Evolutionary conservation across 2,797 vertebrate genomes (phyloP), one percentile per base, ranked within the genome.

Genomic region (Fundulus diaphanus): DNA sequence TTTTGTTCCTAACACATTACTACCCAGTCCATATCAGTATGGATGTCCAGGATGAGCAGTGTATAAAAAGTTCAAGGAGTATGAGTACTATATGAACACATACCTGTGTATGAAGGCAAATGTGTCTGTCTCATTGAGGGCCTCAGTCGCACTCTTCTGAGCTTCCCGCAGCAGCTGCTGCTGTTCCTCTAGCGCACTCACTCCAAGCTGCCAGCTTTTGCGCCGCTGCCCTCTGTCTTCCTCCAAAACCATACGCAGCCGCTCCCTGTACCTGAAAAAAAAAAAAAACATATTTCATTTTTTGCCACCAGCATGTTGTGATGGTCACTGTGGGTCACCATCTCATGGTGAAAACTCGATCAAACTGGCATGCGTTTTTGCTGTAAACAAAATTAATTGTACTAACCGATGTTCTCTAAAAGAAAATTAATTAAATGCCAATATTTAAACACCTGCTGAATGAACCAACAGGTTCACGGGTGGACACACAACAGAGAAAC

Each of bases 51-150:
- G n/a, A n/a, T n/a, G n/a, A n/a, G n/a, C n/a, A n/a, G n/a, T n/a
- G 35, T 22, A 35, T 61, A 1, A 61, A 33, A 61, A 20, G 18
- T 61, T 1, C 18, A 20, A 61, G 57, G 31, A 22, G 57, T 33
- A 22, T 7, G 22, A 29, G 22, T 37, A 24, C 22, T 35, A 18
- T 61, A 33, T 16, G n/a, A n/a, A n/a, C n/a, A n/a, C n/a, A n/a
- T 84, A 95, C 92, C 83, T 91, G 66, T 92, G 86, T 70, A 96
- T 90, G 74, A 96, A 96, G 40, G 76, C 12, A 48, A 73, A 87
- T 1, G 89, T 54, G 61, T 95, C 93, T 0, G 75, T 88, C 75
- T 94, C 89, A 8, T 0, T 81, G 33, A 95, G 92, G 44, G 67
- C 83, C 57, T 91, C 22, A 0, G 52, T 33, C 37, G 85, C 86